phyloP scores from a whole-genome alignment of 2,113 vertebrate species.

The Parus major region DNA sequence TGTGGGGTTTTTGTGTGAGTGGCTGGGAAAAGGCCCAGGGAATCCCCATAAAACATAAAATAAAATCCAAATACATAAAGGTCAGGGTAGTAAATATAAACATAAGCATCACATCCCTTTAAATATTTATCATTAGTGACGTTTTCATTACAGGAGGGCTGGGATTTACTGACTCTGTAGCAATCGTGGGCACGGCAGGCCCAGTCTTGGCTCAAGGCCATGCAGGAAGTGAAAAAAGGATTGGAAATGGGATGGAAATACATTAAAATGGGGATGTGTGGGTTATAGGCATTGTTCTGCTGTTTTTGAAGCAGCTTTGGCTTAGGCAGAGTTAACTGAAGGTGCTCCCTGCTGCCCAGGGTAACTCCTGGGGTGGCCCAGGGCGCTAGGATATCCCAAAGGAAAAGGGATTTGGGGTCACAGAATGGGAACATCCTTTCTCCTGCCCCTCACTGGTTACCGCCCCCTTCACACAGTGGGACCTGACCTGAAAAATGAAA shows the following conservation, averaged over 20 bases:
- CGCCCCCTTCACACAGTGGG: rapidly evolving
- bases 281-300: background rate
- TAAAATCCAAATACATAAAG: constrained; percentile 44
- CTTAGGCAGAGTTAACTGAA: background rate
- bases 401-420: background rate
- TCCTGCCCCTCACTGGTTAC: rapidly evolving
- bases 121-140: constrained; percentile 49
- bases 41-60: constrained; percentile 14
- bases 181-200: background rate
- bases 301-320: background rate
- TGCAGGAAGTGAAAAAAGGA: rapidly evolving
- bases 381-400: rapidly evolving
- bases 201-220: background rate
- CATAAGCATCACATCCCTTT: constrained; percentile 19
- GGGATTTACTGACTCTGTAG: background rate
- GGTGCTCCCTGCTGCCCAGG: rapidly evolving
- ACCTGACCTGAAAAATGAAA: background rate
- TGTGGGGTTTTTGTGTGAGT: background rate
- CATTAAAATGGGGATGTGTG: background rate
- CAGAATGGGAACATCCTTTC: background rate
- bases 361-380: background rate
- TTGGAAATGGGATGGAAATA: background rate
- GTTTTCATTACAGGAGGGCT: constrained; percentile 23
- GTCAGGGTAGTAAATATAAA: constrained; percentile 61
- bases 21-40: background rate